Conservation (phyloP, 2,113 vertebrate species). For the Mormoops blainvillei region DNA sequence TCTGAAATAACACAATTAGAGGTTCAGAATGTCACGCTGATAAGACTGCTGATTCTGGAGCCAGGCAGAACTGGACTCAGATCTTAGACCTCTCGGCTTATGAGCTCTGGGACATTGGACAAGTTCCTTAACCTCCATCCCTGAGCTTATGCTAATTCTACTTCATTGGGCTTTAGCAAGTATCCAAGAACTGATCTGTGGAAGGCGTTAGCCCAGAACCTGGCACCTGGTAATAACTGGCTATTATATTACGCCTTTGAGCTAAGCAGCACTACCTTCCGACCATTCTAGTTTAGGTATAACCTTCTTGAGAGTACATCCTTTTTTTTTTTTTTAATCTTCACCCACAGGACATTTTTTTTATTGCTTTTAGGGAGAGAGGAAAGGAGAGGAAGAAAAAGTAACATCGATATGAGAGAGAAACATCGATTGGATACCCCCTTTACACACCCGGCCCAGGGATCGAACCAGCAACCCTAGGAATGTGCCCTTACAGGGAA, state of each 20-base stretch:
- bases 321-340: not conserved
- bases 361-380: no score
- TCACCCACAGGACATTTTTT: no score
- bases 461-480: no score
- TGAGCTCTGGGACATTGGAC: not conserved
- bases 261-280: not conserved
- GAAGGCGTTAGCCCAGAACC: not conserved
- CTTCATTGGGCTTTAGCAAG: not conserved
- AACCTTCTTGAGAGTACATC: not conserved
- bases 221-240: not conserved
- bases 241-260: not conserved
- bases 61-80: not conserved
- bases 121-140: not conserved
- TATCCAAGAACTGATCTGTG: no score
- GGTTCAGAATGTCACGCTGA: not conserved
- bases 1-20: not conserved
- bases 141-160: not conserved
- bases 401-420: no score
- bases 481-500: no score
- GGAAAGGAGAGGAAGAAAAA: no score
- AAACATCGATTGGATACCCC: no score
- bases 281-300: not conserved
- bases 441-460: no score
- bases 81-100: not conserved
- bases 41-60: not conserved